Evolutionary conservation across 1,140 invertebrate genomes (phyloP), one percentile per base, ranked within the genome.

Genomic region (Lamellibrachia luymesi): DNA sequence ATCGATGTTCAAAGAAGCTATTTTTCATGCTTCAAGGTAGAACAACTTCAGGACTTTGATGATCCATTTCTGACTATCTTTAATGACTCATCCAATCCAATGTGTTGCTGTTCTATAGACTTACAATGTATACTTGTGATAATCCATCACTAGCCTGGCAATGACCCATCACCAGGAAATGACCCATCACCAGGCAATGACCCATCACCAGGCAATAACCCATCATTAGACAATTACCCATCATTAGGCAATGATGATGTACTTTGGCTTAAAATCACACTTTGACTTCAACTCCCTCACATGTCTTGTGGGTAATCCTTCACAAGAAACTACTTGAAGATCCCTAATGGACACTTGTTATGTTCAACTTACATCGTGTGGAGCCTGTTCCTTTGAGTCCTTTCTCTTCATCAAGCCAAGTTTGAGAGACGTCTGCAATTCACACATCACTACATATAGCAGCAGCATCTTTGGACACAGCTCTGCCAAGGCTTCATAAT

Each of bases 321-420:
- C 13, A 17, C 7, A 80, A 80, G 64, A 80, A 22, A 0, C 8
- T 8, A 22, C 17, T 80, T 80, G 64, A 17, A 22, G 2, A 22
- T 17, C 64, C 64, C 13, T 17, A 80, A 0, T 80, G 64, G 64
- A 80, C 25, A 17, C 13, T 80, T 22, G 7, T 80, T 10, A 22
- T 80, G 64, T 80, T 10, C 64, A 80, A 80, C 64, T 80, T 80
- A 80, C 64, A 22, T 80, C 64, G 64, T 80, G 64, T 17, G 13
- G 64, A 80, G 25, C 64, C 92, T 51, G 52, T 13, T 92, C 92
- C 52, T 92, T 92, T 38, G 92, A 92, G 52, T 92, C 92, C 52
- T 92, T 92, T 38, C 92, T 50, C 92, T 92, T 92, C 92, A 92
- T 38, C 52, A 92, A 92, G 52, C 92, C 92, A 50, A 51, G 50